Conservation (phyloP, 1,140 invertebrate genomes). For the Papilio machaon region DNA sequence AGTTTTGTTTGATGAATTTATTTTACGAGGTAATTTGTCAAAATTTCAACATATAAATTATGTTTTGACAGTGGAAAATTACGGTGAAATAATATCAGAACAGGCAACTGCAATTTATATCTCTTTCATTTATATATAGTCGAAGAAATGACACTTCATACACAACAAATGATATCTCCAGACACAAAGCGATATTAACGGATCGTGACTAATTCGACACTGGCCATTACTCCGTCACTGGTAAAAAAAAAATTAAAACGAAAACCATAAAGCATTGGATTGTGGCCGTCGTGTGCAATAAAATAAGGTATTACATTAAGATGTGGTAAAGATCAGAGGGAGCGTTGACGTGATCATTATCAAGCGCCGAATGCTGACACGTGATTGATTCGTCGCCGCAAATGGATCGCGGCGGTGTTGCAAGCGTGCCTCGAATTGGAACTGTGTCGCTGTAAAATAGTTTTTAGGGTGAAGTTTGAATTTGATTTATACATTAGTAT, state of each 20-base stretch:
- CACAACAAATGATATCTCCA: slow-evolving; percentile 14
- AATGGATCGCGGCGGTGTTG: slow-evolving; percentile 42
- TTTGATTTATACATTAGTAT: not conserved
- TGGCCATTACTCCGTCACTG: slow-evolving; percentile 20
- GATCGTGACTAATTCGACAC: slow-evolving; percentile 25
- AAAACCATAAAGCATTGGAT: slow-evolving; percentile 21
- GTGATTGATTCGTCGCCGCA: slow-evolving; percentile 50
- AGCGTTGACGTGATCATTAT: slow-evolving; percentile 47
- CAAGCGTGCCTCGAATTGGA: slow-evolving; percentile 34
- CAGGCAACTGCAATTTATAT: not conserved
- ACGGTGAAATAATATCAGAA: not conserved
- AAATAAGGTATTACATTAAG: slow-evolving; percentile 33
- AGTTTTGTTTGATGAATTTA: slow-evolving; percentile 29
- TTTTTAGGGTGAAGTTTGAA: slow-evolving; percentile 6
- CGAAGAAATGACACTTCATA: slow-evolving; percentile 27
- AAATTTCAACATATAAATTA: not conserved
- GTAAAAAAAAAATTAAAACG: not conserved
- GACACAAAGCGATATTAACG: slow-evolving; percentile 17
- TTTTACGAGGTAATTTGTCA: not conserved
- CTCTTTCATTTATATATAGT: not conserved
- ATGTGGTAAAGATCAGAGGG: slow-evolving; percentile 7
- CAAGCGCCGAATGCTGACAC: slow-evolving; percentile 40
- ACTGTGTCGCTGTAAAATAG: slow-evolving; percentile 10
- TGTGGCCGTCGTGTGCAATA: slow-evolving; percentile 22
- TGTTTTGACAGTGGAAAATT: too few relatives aligned